A percentile compares a stretch with the other conserved stretches of the same genome.
These are phyloP conservation scores for Apodemia duryi DNA, from an alignment of 2,888 invertebrate species.

Conservation along the genomic window DNA sequence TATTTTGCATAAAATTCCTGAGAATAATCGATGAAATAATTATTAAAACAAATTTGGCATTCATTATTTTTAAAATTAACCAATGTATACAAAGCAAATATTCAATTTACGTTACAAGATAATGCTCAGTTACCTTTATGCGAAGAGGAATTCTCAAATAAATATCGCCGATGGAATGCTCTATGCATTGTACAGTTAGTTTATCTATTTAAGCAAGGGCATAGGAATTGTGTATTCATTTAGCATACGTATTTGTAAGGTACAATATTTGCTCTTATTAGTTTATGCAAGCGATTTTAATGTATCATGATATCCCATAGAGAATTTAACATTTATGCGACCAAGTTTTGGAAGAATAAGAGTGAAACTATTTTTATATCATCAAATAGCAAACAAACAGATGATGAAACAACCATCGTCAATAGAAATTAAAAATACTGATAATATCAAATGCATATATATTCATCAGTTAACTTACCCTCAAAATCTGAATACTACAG, in stretches of 20 bases:
- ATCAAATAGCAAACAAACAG: too few relatives aligned
- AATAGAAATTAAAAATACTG: too few relatives aligned
- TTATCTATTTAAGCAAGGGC: conserved; percentile 3
- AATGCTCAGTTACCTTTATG: conserved; percentile 24
- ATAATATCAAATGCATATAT: too few relatives aligned
- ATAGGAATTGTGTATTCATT: conserved; percentile 13
- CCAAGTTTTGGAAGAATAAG: neutral
- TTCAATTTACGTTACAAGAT: neutral
- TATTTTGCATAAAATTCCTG: too few relatives aligned
- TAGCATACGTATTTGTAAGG: conserved; percentile 9
- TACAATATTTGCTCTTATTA: conserved; percentile 10
- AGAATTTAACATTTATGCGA: neutral
- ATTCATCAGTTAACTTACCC: too few relatives aligned
- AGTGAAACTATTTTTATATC: neutral
- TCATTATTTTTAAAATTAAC: too few relatives aligned
- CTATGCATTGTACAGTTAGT: conserved; percentile 24
- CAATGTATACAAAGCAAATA: too few relatives aligned
- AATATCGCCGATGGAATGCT: conserved; percentile 23
- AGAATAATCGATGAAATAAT: too few relatives aligned
- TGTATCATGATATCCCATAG: neutral
- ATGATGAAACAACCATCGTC: too few relatives aligned
- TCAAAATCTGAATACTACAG: too few relatives aligned
- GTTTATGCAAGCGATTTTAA: conserved; percentile 6
- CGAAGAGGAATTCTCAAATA: conserved; percentile 30
- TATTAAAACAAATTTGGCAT: too few relatives aligned